A percentile compares a stretch with the other conserved stretches of the same genome.
phyloP scores from a whole-genome alignment of 2,888 invertebrate species.

The Emmelina monodactyla region DNA sequence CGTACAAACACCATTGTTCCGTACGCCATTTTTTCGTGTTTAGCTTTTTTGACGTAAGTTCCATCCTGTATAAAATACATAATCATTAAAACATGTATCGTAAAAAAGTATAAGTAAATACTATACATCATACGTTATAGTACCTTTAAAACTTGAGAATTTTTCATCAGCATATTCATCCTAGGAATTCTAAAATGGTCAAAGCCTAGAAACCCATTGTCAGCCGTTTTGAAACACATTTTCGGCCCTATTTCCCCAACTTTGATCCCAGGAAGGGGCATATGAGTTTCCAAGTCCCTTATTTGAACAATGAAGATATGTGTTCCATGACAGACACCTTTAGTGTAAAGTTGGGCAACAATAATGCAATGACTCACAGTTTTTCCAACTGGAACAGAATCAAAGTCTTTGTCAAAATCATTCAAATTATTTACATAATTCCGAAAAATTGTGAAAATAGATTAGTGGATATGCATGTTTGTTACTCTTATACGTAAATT shows the following conservation, averaged over 20 bases:
- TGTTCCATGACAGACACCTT: constrained; percentile 81
- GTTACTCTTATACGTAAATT: too few species aligned
- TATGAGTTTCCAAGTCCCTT: constrained; percentile 83
- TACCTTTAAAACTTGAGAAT: constrained; percentile 74
- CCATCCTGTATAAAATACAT: constrained; percentile 71
- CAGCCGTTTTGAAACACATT: constrained; percentile 86
- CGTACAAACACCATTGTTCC: constrained; percentile 93
- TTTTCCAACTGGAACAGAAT: constrained; percentile 78
- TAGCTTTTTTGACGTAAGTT: constrained; percentile 78
- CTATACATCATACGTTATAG: neutral
- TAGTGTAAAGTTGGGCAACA: constrained; percentile 85
- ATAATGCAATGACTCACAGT: constrained; percentile 90
- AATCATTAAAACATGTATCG: neutral
- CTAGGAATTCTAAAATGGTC: constrained; percentile 85
- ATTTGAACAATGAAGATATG: constrained; percentile 92
- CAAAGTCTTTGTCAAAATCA: too few species aligned
- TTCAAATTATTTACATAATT: too few species aligned
- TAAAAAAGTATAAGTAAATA: neutral
- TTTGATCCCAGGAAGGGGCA: constrained; percentile 82
- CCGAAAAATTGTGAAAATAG: too few species aligned
- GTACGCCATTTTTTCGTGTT: constrained; percentile 79
- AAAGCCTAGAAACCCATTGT: constrained; percentile 91
- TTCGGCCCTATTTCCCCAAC: constrained; percentile 94
- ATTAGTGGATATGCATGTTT: too few species aligned
- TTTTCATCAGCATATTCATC: constrained; percentile 89